Evolutionary conservation across 92 coral and sea anemone species (phyloP).

Genomic region (Plumapathes pennacea): DNA sequence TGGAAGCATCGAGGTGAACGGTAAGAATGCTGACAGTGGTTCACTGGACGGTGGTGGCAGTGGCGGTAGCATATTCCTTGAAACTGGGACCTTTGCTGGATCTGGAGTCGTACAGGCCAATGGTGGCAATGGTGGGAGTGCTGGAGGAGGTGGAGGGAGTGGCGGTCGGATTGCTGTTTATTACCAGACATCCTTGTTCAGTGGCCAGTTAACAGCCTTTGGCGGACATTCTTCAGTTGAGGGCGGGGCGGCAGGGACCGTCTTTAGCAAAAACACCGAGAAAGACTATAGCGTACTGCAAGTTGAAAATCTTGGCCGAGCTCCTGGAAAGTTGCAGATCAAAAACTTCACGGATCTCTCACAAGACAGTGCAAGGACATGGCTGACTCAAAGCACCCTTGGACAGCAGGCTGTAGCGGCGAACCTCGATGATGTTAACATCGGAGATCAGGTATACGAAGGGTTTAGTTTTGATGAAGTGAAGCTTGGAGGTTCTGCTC

Average conservation of each 20-base stretch:
- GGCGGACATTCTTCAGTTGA: conserved; percentile 82
- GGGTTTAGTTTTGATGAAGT: conserved; percentile 78
- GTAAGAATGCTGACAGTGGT: conserved; percentile 51
- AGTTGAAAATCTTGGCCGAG: conserved; percentile 70
- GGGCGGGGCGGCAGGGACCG: conserved; percentile 96
- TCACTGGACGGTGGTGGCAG: conserved; percentile 80
- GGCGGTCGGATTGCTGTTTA: conserved; percentile 92
- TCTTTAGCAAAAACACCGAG: conserved; percentile 48
- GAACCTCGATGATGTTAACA: conserved; percentile 25
- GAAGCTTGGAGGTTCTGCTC: conserved; percentile 84
- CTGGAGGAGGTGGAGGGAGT: conserved; percentile 95
- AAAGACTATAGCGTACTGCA: conserved; percentile 58
- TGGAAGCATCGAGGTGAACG: conserved; percentile 70
- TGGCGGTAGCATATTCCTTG: conserved; percentile 85
- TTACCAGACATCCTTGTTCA: conserved; percentile 48
- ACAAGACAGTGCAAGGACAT: conserved; percentile 89
- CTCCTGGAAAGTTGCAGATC: conserved; percentile 58
- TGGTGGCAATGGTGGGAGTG: conserved; percentile 89
- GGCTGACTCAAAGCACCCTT: conserved; percentile 62
- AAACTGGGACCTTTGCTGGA: conserved; percentile 60
- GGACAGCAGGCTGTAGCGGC: conserved; percentile 12
- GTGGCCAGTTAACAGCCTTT: conserved; percentile 62
- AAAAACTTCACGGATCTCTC: conserved; percentile 36
- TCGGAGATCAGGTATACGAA: conserved; percentile 35
- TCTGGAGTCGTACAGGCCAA: conserved; percentile 76